Conservation (phyloP, 2,113 vertebrate species). For the Canis aureus region DNA sequence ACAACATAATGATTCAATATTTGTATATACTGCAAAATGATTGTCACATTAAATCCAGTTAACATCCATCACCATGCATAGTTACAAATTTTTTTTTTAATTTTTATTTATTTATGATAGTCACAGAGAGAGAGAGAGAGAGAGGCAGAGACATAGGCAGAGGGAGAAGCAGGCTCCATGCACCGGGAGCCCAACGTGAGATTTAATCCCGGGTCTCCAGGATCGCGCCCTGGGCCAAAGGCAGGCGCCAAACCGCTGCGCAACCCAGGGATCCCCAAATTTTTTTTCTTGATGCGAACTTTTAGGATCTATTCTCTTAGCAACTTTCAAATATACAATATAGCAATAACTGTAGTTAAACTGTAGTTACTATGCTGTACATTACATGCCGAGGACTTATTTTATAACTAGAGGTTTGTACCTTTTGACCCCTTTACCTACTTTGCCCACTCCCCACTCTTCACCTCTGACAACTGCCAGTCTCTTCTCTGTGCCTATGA, state of each 20-base stretch:
- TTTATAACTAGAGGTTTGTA: neutral
- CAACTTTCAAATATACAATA: neutral
- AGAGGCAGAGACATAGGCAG: too few relatives aligned
- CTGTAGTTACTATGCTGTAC: neutral
- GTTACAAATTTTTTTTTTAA: neutral
- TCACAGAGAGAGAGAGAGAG: too few relatives aligned
- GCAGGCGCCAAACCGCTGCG: too few relatives aligned
- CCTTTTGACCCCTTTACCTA: neutral
- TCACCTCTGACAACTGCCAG: neutral
- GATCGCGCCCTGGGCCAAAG: too few relatives aligned
- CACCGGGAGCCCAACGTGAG: too few relatives aligned
- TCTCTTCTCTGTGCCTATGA: neutral
- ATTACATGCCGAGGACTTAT: neutral
- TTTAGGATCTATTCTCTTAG: neutral
- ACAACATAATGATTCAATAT: neutral
- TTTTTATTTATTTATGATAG: too few relatives aligned
- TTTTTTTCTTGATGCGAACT: neutral
- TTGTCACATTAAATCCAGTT: neutral
- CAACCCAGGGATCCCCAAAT: too few relatives aligned
- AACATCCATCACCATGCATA: neutral
- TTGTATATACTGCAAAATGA: neutral
- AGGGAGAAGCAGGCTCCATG: too few relatives aligned
- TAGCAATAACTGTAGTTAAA: neutral
- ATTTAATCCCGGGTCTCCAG: too few relatives aligned
- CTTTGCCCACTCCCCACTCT: neutral